Evolutionary conservation across 2,888 invertebrate species (phyloP), one percentile per base, ranked within the genome.

Genomic region (Subacronicta megacephala): DNA sequence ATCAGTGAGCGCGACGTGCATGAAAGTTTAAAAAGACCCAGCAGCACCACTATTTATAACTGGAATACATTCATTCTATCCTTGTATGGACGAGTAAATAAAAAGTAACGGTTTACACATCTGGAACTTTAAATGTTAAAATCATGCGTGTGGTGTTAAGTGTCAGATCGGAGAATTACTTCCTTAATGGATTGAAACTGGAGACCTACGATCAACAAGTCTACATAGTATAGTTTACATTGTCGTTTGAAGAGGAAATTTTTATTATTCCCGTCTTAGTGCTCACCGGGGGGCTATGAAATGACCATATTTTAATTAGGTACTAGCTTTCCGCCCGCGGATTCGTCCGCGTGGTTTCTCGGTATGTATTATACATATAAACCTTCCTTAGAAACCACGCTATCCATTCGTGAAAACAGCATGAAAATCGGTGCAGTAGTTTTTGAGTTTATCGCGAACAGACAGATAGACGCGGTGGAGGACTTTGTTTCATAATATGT

Each of bases 51-150:
- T 37, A 36, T 36, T 53, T 54, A 23, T 42, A 42, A 13, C 35
- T 31, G 23, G 7, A 13, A 7, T 35, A n/a, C n/a, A 10, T 45
- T 16, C 13, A 36, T 38, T 50, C 7, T 33, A 16, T 6, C 40
- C 41, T 26, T 36, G 1, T 44, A 52, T 17, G 59, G 47, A 29
- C 9, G 18, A 44, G 40, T 37, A 46, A 36, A 36, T 26, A 46
- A 16, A 36, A 37, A 17, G 9, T 9, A 23, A 10, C n/a, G 1
- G 15, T 23, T 37, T 13, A 9, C 13, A 3, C 9, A 6, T 13
- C 23, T 20, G 18, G 18, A n/a, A 38, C 7, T 20, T 20, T 31
- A n/a, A n/a, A 31, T 31, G 12, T n/a, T 31, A 31, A 31, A 31
- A n/a, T 31, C 5, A 31, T 31, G 31, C 31, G n/a, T 31, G n/a